phyloP scores from a whole-genome alignment of 2,113 vertebrate genomes.

The Bos javanicus region DNA sequence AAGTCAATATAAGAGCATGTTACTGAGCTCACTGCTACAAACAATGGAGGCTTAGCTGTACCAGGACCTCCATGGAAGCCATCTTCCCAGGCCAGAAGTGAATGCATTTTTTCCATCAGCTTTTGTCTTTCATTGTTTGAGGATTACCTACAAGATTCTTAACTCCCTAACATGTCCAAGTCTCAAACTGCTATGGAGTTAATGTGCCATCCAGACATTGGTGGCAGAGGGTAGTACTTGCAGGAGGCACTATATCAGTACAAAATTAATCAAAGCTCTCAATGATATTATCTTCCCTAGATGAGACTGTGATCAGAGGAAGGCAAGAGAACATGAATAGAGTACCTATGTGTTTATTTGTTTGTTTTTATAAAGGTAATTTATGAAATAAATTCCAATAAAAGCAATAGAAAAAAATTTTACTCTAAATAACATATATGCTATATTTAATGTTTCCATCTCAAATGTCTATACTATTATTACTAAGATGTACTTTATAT shows the following conservation, averaged over 20 bases:
- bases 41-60: background rate
- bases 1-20: background rate
- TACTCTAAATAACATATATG: background rate
- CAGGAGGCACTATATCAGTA: background rate
- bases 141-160: background rate
- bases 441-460: background rate
- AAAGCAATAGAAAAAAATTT: background rate
- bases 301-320: background rate
- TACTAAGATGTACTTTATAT: constrained; percentile 40
- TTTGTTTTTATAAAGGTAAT: background rate
- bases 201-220: background rate
- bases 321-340: background rate
- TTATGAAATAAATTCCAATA: background rate
- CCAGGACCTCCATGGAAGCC: background rate
- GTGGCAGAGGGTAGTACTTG: background rate
- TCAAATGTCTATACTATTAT: background rate
- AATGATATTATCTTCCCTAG: background rate
- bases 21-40: background rate
- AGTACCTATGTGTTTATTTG: background rate
- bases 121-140: background rate
- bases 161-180: background rate
- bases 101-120: background rate
- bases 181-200: background rate
- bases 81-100: background rate
- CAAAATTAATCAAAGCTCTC: background rate